These are phyloP conservation scores for Ophiothrix spiculata DNA, from an alignment of 35 echinoderm and acorn worm species.

Conservation along the genomic window DNA sequence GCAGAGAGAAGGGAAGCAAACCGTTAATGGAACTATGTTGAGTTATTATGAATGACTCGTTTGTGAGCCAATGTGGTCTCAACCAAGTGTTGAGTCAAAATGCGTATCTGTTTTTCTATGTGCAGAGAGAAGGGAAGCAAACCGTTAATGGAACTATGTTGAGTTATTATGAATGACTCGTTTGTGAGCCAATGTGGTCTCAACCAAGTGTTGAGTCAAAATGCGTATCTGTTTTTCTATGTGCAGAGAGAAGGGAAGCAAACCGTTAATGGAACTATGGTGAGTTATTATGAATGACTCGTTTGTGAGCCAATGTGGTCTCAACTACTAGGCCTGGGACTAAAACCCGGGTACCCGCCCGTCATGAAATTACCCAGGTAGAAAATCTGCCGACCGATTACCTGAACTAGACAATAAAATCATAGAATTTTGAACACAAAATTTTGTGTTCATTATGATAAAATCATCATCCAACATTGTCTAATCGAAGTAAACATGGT, in stretches of 20 bases:
- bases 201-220: constrained; percentile 70
- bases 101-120: constrained; percentile 90
- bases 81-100: constrained; percentile 73
- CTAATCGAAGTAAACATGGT: no score
- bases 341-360: no score
- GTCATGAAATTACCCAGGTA: no score
- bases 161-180: constrained; percentile 97
- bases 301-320: no score
- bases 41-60: constrained; percentile 89
- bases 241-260: constrained; percentile 48
- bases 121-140: constrained; percentile 40
- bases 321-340: no score
- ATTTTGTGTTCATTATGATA: no score
- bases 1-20: constrained; percentile 38
- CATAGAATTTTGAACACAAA: no score
- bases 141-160: constrained; percentile 27
- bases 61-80: constrained; percentile 58
- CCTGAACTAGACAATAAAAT: no score
- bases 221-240: constrained; percentile 95
- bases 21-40: constrained; percentile 31
- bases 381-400: no score
- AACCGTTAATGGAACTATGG: constrained; percentile 33
- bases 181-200: constrained; percentile 62
- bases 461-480: no score
- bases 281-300: no score